These are phyloP conservation scores for Barnardius zonarius DNA, from an alignment of 2,113 vertebrate genomes.

Conservation along the genomic window DNA sequence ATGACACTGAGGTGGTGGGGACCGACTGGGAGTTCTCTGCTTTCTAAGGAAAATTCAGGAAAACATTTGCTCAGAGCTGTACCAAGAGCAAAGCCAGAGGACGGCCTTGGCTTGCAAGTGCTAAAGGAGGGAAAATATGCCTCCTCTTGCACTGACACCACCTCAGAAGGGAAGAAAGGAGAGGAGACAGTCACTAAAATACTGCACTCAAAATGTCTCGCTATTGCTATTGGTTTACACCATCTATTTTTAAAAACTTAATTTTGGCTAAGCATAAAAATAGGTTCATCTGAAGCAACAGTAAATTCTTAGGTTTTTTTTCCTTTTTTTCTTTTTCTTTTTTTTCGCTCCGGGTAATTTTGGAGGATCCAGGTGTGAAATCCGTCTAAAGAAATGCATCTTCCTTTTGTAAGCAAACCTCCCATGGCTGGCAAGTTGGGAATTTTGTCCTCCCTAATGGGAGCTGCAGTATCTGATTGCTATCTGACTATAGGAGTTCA, in stretches of 20 bases:
- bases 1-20: rapidly evolving
- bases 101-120: not conserved
- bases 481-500: not conserved
- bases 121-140: not conserved
- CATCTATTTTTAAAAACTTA: not conserved
- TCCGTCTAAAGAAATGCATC: not conserved
- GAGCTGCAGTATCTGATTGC: not conserved
- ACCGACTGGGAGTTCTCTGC: not conserved
- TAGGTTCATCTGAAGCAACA: not conserved
- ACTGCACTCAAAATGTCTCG: not conserved
- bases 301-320: not conserved
- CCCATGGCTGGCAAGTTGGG: not conserved
- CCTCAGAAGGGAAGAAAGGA: not conserved
- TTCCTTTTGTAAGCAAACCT: not conserved
- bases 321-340: not conserved
- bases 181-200: not conserved
- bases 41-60: not conserved
- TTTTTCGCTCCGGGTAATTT: not conserved
- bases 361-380: not conserved
- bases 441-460: not conserved
- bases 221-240: not conserved
- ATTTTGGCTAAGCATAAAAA: not conserved
- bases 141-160: not conserved
- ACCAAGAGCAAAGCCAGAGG: not conserved
- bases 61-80: not conserved